Base-by-base conservation (phyloP, 1,140 invertebrate genomes). In the Calycopis cecrops region DNA sequence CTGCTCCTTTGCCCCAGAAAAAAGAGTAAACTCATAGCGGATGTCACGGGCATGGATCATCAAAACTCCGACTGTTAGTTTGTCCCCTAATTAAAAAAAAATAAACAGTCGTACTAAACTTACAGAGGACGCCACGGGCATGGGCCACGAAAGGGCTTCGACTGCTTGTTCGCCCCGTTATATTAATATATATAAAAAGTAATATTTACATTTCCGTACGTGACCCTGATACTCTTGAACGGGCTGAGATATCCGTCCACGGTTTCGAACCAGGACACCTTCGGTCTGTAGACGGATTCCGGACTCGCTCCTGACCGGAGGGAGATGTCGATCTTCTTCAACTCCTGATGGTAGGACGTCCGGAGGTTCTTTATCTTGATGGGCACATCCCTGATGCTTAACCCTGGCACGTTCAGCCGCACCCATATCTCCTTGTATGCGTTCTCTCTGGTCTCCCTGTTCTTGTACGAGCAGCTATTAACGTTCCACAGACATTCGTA, bases 301-400 rank as follows among this genome's bases (percentile, higher is more conserved):
- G 9, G 9, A n/a, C 11, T n/a, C n/a, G 18, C 33, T 0, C n/a
- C 49, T 12, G 6, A 1, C 8, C 53, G 53, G 1, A 18, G 6
- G 33, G 37, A 35, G 4, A 35, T 51, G 28, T 44, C 18, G n/a
- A 58, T 48, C 42, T 14, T 48, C 47, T 52, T 58, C 7, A 52
- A 9, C 17, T 58, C 56, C 14, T 53, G 56, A 34, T 52, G 37
- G 50, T 58, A 49, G 11, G 48, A 49, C 6, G 48, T 28, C 14
- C 53, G 51, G 14, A 60, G 34, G 44, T 60, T 60, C 38, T 60
- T 60, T 33, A 60, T 60, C 51, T 60, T 60, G 12, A 52, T 60
- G 18, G 59, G 59, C 18, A 60, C 37, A 48, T 55, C 59, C 17
- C 37, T 55, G 4, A n/a, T 7, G 16, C 9, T 33, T 28, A 60